Conservation (phyloP, 2,797 vertebrate species). For the Melanogrammus aeglefinus region DNA sequence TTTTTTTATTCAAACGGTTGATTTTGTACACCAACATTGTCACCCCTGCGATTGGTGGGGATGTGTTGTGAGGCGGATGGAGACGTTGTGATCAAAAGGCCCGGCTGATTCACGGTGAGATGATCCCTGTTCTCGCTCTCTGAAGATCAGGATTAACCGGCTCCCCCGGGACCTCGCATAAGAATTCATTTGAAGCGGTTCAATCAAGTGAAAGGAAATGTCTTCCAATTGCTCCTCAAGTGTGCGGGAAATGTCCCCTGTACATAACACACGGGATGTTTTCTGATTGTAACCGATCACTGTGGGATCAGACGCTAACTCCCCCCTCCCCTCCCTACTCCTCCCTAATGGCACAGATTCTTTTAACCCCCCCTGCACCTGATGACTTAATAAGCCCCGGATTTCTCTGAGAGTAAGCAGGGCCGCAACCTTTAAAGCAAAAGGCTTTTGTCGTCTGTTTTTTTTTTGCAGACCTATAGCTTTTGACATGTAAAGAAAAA, state of each 20-base stretch:
- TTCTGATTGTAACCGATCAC: conserved; percentile 31
- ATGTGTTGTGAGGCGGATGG: conserved; percentile 46
- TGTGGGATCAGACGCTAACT: background rate
- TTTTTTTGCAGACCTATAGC: conserved; percentile 30
- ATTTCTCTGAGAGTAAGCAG: background rate
- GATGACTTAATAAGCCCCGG: background rate
- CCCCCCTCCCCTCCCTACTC: background rate
- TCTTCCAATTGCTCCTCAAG: conserved; percentile 50
- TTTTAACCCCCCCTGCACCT: background rate
- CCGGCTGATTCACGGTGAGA: conserved; percentile 76
- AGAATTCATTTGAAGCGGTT: conserved; percentile 73
- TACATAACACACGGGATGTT: conserved; percentile 18
- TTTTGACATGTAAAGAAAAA: conserved; percentile 68
- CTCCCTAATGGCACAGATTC: background rate
- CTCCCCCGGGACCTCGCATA: conserved; percentile 62
- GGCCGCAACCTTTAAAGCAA: conserved; percentile 11
- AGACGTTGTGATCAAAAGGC: conserved; percentile 75
- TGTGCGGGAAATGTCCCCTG: conserved; percentile 46
- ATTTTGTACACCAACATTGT: background rate
- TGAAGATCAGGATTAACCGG: conserved; percentile 77
- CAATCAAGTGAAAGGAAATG: conserved; percentile 65
- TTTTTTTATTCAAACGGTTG: background rate
- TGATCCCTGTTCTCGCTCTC: conserved; percentile 73
- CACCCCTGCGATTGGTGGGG: background rate
- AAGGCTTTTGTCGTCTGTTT: conserved; percentile 35